Conservation (phyloP, 2,113 vertebrate genomes). For the Periophthalmus modestus region DNA sequence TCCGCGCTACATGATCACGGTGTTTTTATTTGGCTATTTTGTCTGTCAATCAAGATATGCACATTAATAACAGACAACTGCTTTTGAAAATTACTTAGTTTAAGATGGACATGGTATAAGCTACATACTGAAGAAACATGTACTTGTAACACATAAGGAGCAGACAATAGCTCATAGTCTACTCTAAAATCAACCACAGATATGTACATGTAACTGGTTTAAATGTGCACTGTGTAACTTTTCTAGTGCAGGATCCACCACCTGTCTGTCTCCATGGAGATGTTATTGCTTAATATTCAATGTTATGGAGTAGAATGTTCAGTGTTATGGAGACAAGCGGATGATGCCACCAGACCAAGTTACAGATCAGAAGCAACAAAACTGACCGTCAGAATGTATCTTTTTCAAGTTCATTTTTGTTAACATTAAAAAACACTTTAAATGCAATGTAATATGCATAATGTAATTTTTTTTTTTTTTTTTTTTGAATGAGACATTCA, state of each 20-base stretch:
- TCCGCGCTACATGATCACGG: too few species aligned
- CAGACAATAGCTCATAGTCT: not conserved
- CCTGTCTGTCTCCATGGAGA: not conserved
- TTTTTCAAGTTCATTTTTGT: not conserved
- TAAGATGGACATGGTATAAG: not conserved
- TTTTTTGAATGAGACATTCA: too few species aligned
- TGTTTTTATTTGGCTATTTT: too few species aligned
- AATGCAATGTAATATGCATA: too few species aligned
- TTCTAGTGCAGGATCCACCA: too few species aligned
- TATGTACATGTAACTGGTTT: not conserved
- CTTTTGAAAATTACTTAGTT: slow-evolving; percentile 18
- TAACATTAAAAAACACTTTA: too few species aligned
- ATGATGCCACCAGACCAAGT: not conserved
- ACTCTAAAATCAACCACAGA: not conserved
- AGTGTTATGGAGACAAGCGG: too few species aligned
- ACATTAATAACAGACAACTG: not conserved
- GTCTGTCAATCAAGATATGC: too few species aligned
- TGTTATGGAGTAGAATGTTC: too few species aligned
- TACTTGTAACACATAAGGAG: slow-evolving; percentile 1
- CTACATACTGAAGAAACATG: not conserved
- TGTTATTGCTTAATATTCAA: not conserved
- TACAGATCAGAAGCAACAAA: too few species aligned
- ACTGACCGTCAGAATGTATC: too few species aligned
- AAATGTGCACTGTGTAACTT: not conserved
- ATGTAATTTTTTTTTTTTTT: too few species aligned